These are phyloP conservation scores for Craseonycteris thonglongyai DNA, from an alignment of 2,113 vertebrate species.

Conservation along the genomic window DNA sequence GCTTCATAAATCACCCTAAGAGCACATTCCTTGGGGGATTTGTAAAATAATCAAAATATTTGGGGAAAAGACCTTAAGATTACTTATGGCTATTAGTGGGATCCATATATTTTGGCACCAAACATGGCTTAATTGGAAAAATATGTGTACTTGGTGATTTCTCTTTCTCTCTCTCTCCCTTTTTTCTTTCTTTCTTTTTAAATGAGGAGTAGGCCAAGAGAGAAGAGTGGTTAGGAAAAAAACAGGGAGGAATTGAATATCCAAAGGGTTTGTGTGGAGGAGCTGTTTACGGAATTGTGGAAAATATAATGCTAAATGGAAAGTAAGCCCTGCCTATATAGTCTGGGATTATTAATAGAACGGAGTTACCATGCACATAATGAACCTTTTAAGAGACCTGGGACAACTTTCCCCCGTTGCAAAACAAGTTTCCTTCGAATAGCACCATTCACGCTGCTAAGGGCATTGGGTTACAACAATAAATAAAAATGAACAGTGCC, in stretches of 20 bases:
- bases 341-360: slow-evolving; percentile 45
- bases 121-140: slow-evolving; percentile 73
- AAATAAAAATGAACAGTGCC: slow-evolving; percentile 86
- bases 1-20: slow-evolving; percentile 67
- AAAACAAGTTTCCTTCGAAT: slow-evolving; percentile 80
- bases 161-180: background rate
- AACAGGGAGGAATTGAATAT: slow-evolving; percentile 57
- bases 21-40: slow-evolving; percentile 70
- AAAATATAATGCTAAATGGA: slow-evolving; percentile 61
- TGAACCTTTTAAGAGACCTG: slow-evolving; percentile 59
- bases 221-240: slow-evolving; percentile 53
- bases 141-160: slow-evolving; percentile 64
- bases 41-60: slow-evolving; percentile 77
- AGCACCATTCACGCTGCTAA: slow-evolving; percentile 80
- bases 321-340: slow-evolving; percentile 49
- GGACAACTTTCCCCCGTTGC: slow-evolving; percentile 69
- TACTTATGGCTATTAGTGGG: slow-evolving; percentile 73
- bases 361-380: background rate
- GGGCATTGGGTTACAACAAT: slow-evolving; percentile 91
- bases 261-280: slow-evolving; percentile 40
- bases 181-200: background rate
- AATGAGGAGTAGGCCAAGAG: slow-evolving; percentile 40
- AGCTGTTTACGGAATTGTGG: slow-evolving; percentile 64
- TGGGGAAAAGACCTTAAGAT: slow-evolving; percentile 73
- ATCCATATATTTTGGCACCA: slow-evolving; percentile 76